These are phyloP conservation scores for Eleginops maclovinus DNA, from an alignment of 2,113 vertebrate genomes.

Conservation along the genomic window DNA sequence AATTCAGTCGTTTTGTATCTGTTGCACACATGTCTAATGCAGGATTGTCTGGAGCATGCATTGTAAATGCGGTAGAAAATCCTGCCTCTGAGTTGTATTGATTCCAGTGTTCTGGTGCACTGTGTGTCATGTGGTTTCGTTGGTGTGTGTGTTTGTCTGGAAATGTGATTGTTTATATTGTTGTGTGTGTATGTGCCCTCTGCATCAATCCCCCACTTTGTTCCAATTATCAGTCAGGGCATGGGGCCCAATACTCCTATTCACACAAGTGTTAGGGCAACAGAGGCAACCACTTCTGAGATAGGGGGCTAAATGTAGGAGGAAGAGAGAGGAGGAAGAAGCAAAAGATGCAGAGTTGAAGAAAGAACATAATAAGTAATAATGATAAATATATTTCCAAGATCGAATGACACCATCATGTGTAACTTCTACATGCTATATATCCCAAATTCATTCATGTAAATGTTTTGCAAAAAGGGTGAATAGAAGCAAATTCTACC, in stretches of 20 bases:
- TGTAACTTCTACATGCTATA: not conserved
- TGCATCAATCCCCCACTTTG: constrained; percentile 75
- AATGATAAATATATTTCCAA: constrained; percentile 18
- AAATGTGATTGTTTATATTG: constrained; percentile 65
- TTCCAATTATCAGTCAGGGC: constrained; percentile 76
- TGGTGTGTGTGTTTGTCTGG: constrained; percentile 23
- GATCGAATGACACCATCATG: not conserved
- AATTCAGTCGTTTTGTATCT: constrained; percentile 6
- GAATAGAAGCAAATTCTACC: not conserved
- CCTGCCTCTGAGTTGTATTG: constrained; percentile 67
- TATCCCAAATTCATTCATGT: not conserved
- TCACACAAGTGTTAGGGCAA: constrained; percentile 68
- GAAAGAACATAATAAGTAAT: constrained; percentile 10
- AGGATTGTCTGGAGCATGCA: constrained; percentile 38
- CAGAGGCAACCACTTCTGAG: constrained; percentile 47
- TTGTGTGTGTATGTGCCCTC: constrained; percentile 39
- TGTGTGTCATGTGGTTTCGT: constrained; percentile 35
- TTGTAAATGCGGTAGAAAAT: constrained; percentile 69
- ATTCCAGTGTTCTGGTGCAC: constrained; percentile 46
- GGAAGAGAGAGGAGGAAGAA: constrained; percentile 15
- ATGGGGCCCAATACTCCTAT: constrained; percentile 71
- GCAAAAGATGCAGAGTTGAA: constrained; percentile 24
- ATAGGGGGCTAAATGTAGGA: constrained; percentile 20
- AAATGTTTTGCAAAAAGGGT: not conserved
- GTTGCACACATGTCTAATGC: constrained; percentile 41